Percentiles rank a stretch among this genome's conserved stretches.
Conservation (phyloP, 2,888 invertebrate species). For the Eristalis tenax region DNA sequence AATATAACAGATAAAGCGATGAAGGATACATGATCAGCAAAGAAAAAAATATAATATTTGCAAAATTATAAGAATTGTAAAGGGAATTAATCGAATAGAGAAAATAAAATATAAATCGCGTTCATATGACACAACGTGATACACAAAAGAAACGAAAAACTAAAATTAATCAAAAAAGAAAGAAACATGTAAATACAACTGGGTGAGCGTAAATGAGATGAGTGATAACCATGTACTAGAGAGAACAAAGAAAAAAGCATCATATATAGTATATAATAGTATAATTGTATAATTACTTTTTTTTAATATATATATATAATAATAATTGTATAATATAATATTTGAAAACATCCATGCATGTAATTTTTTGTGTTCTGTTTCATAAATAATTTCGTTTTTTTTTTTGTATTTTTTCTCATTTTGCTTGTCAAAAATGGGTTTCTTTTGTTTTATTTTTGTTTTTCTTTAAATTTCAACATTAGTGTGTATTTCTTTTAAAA, state of each 20-base stretch:
- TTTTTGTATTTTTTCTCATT: constrained; percentile 6
- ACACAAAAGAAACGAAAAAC: constrained; percentile 18
- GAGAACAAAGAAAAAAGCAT: constrained; percentile 74
- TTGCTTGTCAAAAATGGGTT: constrained; percentile 40
- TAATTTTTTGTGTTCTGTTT: constrained; percentile 62
- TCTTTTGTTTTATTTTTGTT: constrained; percentile 2
- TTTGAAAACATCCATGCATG: constrained; percentile 74
- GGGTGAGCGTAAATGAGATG: constrained; percentile 82
- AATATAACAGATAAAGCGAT: background rate
- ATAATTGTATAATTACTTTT: constrained; percentile 71
- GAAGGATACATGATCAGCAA: background rate
- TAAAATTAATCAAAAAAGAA: constrained; percentile 47
- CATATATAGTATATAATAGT: constrained; percentile 74
- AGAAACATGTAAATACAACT: constrained; percentile 78
- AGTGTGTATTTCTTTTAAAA: constrained; percentile 47
- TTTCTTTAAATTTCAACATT: constrained; percentile 48
- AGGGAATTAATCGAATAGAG: constrained; percentile 5
- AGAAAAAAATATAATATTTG: background rate
- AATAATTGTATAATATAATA: constrained; percentile 69
- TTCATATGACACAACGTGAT: constrained; percentile 1
- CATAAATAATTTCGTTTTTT: constrained; percentile 50
- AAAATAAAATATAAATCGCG: constrained; percentile 1
- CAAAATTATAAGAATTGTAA: constrained; percentile 21
- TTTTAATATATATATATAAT: constrained; percentile 65
- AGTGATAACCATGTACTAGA: constrained; percentile 66